A percentile compares a stretch with the other conserved stretches of the same genome.
phyloP scores from a whole-genome alignment of 2,113 vertebrate species.

The Rhynchomys soricoides region DNA sequence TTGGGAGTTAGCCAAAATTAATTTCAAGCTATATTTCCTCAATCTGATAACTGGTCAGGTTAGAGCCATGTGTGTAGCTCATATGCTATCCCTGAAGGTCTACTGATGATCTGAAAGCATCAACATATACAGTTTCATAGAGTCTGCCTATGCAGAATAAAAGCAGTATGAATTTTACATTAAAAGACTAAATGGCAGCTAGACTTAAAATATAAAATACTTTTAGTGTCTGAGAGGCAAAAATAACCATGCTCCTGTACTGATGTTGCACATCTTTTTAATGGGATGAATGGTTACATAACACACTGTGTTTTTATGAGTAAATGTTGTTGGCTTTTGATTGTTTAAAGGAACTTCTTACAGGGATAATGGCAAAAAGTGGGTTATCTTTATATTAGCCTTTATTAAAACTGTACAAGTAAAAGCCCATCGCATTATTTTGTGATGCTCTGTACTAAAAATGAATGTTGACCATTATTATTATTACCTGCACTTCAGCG shows the following conservation, averaged over 20 bases:
- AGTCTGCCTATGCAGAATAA: background rate
- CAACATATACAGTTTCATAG: background rate
- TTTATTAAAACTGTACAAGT: background rate
- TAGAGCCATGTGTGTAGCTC: background rate
- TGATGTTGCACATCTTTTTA: constrained; percentile 28
- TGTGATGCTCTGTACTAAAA: background rate
- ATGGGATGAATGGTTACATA: background rate
- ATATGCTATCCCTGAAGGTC: background rate
- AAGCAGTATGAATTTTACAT: background rate
- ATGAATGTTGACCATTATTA: background rate
- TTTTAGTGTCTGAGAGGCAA: background rate
- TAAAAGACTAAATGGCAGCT: background rate
- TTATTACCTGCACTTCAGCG: background rate
- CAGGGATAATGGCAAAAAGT: background rate
- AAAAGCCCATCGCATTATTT: background rate
- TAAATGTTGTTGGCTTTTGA: background rate
- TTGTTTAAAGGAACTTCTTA: constrained; percentile 11
- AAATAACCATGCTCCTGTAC: background rate
- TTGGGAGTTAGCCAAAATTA: constrained; percentile 22
- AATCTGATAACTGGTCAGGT: background rate
- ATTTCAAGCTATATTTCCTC: background rate
- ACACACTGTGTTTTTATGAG: background rate
- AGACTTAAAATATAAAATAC: background rate
- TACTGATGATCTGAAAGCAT: background rate
- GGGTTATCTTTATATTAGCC: background rate